phyloP scores from a whole-genome alignment of 2,888 invertebrate genomes.

The Oeneis ivallda region DNA sequence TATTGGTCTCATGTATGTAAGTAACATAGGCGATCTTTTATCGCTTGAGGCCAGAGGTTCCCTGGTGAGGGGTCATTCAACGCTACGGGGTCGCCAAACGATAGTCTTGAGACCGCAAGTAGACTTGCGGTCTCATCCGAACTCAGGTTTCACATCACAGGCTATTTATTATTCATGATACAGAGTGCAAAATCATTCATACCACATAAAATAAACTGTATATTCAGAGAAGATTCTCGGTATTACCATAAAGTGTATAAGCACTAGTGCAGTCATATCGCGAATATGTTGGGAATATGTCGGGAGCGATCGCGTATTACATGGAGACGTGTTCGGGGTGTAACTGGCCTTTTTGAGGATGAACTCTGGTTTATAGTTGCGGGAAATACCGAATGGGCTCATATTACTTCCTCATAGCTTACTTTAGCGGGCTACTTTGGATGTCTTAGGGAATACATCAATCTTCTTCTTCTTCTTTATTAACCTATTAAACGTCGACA shows the following conservation, averaged over 20 bases:
- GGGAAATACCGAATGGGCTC: not conserved
- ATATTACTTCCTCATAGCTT: not conserved
- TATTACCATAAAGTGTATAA: conserved; percentile 26
- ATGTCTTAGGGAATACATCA: no score
- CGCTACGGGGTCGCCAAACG: no score
- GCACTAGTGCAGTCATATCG: conserved; percentile 24
- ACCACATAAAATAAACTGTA: conserved; percentile 23
- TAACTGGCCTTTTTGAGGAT: conserved; percentile 5
- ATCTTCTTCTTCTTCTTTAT: no score
- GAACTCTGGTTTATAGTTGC: not conserved
- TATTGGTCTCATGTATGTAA: no score
- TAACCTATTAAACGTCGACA: no score
- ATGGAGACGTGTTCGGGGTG: conserved; percentile 7
- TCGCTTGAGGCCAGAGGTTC: no score
- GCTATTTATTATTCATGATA: conserved; percentile 12
- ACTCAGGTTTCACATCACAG: no score
- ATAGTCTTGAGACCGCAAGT: no score
- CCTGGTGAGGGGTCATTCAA: no score
- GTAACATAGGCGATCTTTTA: no score
- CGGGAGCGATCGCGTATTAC: conserved; percentile 7
- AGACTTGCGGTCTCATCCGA: no score
- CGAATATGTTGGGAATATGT: conserved; percentile 12
- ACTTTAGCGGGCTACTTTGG: not conserved
- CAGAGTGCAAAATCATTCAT: conserved; percentile 12
- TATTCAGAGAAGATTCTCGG: conserved; percentile 13